These are phyloP conservation scores for Holothuria glaberrima DNA, from an alignment of 35 echinoderm and acorn worm genomes.

Conservation along the genomic window DNA sequence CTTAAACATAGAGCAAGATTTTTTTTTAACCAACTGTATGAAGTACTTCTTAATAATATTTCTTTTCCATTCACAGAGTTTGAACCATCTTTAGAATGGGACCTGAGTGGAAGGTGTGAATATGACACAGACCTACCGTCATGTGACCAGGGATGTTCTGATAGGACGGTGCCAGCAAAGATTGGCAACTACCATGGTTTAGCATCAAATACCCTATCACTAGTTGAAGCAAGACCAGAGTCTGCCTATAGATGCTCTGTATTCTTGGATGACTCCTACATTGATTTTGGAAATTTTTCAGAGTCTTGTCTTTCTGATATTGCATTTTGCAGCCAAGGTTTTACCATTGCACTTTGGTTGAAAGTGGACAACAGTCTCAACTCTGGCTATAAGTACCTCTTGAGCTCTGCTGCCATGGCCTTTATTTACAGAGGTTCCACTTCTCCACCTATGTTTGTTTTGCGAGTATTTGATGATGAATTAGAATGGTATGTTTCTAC, in stretches of 20 bases:
- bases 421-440: background rate
- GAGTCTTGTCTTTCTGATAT: conserved; percentile 72
- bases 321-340: conserved; percentile 58
- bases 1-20: too few species aligned
- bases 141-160: conserved; percentile 52
- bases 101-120: conserved; percentile 75
- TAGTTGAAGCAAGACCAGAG: conserved; percentile 25
- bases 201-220: background rate
- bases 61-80: conserved; percentile 60
- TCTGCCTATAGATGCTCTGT: conserved; percentile 62
- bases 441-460: background rate
- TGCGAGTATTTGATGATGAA: background rate
- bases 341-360: conserved; percentile 72
- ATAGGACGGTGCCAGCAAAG: conserved; percentile 44
- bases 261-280: conserved; percentile 41
- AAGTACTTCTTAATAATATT: background rate
- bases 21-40: too few species aligned
- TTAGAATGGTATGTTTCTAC: background rate
- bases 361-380: conserved; percentile 25
- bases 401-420: conserved; percentile 49
- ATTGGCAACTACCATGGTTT: conserved; percentile 47
- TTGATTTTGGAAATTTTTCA: conserved; percentile 60
- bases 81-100: conserved; percentile 75
- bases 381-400: conserved; percentile 20
- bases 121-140: conserved; percentile 69